Evolutionary conservation across 2,888 invertebrate species (phyloP), one percentile per base, ranked within the genome.

Genomic region (Chorisops tibialis): DNA sequence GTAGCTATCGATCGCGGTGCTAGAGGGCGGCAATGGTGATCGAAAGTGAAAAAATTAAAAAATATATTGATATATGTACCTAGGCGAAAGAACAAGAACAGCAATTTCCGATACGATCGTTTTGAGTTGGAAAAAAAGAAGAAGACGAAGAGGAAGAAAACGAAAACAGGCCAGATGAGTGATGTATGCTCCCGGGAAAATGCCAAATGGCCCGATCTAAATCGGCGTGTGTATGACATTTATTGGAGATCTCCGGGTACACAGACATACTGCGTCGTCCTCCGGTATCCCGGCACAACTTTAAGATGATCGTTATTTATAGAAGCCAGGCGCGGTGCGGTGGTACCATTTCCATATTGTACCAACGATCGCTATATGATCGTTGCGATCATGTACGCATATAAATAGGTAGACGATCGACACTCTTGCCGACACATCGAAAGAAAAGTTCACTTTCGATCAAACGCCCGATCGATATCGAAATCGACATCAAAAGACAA

Each of bases 401-500:
- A 14, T 35, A 9, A 11, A 9, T 35, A 35, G 7, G 7, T 35
- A 35, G 6, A 35, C 11, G 14, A n/a, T 39, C 16, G 11, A 39
- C 14, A n/a, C n/a, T 39, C 39, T 39, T 12, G 39, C 6, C 16
- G 4, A 16, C 21, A 12, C n/a, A 11, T 16, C 21, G 45, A 19
- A 6, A 16, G n/a, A 43, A 56, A 45, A 47, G 35, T 37, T 37
- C 37, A 48, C 47, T 59, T 48, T 59, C 59, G 37, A 48, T 48
- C 35, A 43, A 19, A 35, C 41, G 16, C 37, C 47, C 16, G 14
- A 11, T 18, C 19, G 12, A 37, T 45, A 18, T 56, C 35, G 18
- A 41, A 12, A 16, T 50, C 59, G 16, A 59, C 49, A 39, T 59
- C 59, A 61, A 54, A 61, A 61, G 61, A 48, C 54, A 61, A 48